Evolutionary conservation across 2,113 vertebrate species (phyloP).

Genomic region (Etheostoma spectabile): DNA sequence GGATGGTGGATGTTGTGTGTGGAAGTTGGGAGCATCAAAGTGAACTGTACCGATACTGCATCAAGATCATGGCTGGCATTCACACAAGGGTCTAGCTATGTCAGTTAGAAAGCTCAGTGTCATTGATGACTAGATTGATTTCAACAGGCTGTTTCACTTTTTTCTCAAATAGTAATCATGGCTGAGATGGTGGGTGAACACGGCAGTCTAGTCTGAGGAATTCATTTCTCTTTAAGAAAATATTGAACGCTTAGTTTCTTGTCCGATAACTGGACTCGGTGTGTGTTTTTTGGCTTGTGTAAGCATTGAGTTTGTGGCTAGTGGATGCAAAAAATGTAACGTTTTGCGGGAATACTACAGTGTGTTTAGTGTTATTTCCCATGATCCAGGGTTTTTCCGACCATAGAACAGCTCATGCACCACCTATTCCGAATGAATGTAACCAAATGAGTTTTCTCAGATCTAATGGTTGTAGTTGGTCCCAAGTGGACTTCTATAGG

Average conservation of each 20-base stretch:
- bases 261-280: neutral
- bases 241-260: neutral
- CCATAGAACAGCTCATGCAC: too few species aligned
- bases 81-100: slow-evolving; percentile 68
- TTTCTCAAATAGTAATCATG: slow-evolving; percentile 64
- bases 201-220: slow-evolving; percentile 11
- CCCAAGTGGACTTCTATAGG: too few species aligned
- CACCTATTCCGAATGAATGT: too few species aligned
- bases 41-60: slow-evolving; percentile 69
- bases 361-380: neutral
- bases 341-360: neutral
- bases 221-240: slow-evolving; percentile 14
- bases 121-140: slow-evolving; percentile 81
- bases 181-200: slow-evolving; percentile 23
- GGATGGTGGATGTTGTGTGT: slow-evolving; percentile 54
- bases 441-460: too few species aligned
- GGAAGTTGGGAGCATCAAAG: slow-evolving; percentile 82
- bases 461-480: too few species aligned
- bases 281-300: neutral
- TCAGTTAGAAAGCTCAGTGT: slow-evolving; percentile 73
- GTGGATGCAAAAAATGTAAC: neutral
- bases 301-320: neutral
- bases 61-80: slow-evolving; percentile 75
- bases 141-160: slow-evolving; percentile 70
- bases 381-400: neutral